Base-by-base conservation (phyloP, 2,797 vertebrate genomes). In the Myotis planiceps region DNA sequence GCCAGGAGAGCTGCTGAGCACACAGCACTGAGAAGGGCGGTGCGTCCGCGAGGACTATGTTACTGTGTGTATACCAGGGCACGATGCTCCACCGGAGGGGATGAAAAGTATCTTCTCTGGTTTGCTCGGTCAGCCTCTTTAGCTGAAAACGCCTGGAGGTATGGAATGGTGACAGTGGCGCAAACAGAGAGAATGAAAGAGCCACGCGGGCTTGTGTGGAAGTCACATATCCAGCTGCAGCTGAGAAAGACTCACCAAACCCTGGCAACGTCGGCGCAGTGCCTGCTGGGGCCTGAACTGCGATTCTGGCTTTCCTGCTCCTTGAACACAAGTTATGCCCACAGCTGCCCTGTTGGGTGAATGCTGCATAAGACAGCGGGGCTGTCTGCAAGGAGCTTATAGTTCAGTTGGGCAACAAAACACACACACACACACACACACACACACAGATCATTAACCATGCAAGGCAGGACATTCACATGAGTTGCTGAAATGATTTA, bases 81-180 rank as follows among this genome's bases (percentile, higher is more conserved):
- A 98, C 98, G 97, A 97, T 95, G 98, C 96, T 96, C 97, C 98
- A 97, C 98, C 97, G 97, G 76, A 91, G 94, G 98, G 97, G 97
- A 97, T 98, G 98, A 98, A 98, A 98, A 97, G 98, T 97, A 96
- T 92, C 97, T 98, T 97, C 97, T n/a, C 78, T 96, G 92, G 94
- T 98, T 98, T 98, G 97, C 98, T 97, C 96, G 94, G 97, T 98
- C 97, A 98, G 97, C 98, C 97, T 95, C 98, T 98, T 97, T 97
- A 96, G 95, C 92, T 96, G 98, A 97, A 98, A 98, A 95, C 45
- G 92, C 96, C 98, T 85, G 90, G 88, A 94, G 87, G 86, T 93
- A 42, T 95, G 78, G 97, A 98, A 95, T 75, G 92, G 97, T 86
- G 96, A 97, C 69, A 96, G 96, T 95, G 97, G 98, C 97, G 97